Evolutionary conservation across 2,113 vertebrate genomes (phyloP), one percentile per base, ranked within the genome.

Genomic region (Callocephalon fimbriatum): DNA sequence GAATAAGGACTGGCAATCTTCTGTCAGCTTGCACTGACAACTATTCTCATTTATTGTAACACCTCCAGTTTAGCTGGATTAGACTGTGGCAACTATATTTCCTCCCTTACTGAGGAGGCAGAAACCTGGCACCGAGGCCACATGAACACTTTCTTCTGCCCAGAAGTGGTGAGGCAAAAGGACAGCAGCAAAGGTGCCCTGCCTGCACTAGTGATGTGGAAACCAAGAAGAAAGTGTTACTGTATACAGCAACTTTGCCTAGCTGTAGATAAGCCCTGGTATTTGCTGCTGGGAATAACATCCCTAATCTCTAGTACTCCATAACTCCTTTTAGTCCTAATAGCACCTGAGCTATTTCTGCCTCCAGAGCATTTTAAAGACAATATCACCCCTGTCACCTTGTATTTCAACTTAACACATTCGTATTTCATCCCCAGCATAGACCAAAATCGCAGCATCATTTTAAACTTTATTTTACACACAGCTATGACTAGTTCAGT

Each of bases 381-480:
- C 38, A 38, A 17, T 40, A 35, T 58, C 32, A 53, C 12, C 5
- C 15, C 37, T 25, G 15, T 32, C 44, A 75, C 31, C 29, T 73
- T 66, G 17, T n/a, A 77, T 70, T 95, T 76, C 31, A n/a, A 66
- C 27, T 73, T 67, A 73, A 32, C 7, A 37, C 13, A 13, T 51
- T 83, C 13, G 17, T 38, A 10, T 59, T 86, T 81, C 35, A 20
- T 59, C 5, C 40, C 29, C 26, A 59, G 23, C 20, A 35, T 3
- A 35, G 40, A 56, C 45, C 42, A 80, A 81, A 42, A 66, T 65
- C 27, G 80, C 50, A 22, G 16, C 40, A 77, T 40, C 31, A 42
- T 48, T 88, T 88, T 63, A 88, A 86, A 51, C 6, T 86, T 88
- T 83, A 94, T 86, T 96, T 88, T 89, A 71, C 35, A 51, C 21